phyloP scores from a whole-genome alignment of 2,888 invertebrate genomes.

The Harpalus rufipes region DNA sequence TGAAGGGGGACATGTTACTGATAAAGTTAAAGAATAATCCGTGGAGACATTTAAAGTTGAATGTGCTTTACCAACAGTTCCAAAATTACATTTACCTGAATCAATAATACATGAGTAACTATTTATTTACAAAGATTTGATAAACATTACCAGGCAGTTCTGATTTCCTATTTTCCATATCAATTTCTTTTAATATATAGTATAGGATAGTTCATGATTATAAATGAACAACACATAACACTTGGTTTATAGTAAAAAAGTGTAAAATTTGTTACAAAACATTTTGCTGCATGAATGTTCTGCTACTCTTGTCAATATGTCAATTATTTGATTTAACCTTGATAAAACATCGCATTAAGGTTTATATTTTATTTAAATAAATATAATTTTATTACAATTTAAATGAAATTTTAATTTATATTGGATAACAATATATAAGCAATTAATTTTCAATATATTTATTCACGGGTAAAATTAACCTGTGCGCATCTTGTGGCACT shows the following conservation, averaged over 20 bases:
- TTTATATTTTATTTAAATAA: no score
- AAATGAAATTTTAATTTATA: no score
- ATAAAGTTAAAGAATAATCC: constrained; percentile 75
- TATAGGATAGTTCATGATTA: constrained; percentile 36
- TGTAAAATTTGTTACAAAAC: constrained; percentile 48
- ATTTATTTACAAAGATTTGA: constrained; percentile 1
- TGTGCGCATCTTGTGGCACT: no score
- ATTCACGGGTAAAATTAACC: no score
- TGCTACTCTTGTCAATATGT: constrained; percentile 17
- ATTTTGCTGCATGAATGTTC: constrained; percentile 1
- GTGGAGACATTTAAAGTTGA: constrained; percentile 76
- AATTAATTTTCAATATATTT: no score
- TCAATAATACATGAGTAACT: constrained; percentile 25
- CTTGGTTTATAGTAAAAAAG: constrained; percentile 44
- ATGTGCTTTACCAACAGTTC: constrained; percentile 74
- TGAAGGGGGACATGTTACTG: constrained; percentile 76
- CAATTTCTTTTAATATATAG: constrained; percentile 21
- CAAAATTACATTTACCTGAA: constrained; percentile 68
- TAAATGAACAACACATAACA: constrained; percentile 26
- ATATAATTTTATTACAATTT: no score
- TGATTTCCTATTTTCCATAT: constrained; percentile 66
- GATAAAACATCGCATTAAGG: no score
- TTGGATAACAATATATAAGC: no score
- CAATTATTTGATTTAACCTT: not conserved
- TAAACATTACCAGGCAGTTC: constrained; percentile 62